phyloP scores from a whole-genome alignment of 2,113 vertebrate genomes.

The Marcusenius ussheri region DNA sequence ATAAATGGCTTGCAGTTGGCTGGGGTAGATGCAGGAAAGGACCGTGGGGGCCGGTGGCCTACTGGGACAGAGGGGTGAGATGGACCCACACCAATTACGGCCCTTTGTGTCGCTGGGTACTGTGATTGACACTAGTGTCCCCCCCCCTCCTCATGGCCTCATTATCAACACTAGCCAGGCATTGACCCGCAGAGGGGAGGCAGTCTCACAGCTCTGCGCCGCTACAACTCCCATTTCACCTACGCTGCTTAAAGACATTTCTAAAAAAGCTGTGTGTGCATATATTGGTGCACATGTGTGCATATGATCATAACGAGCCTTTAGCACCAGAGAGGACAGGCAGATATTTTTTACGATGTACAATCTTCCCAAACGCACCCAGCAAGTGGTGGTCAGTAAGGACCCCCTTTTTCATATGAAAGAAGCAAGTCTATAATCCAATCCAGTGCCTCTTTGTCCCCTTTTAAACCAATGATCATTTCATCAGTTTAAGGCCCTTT shows the following conservation, averaged over 20 bases:
- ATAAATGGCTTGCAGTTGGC: conserved; percentile 83
- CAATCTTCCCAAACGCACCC: conserved; percentile 73
- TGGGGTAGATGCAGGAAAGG: conserved; percentile 60
- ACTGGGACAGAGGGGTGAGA: conserved; percentile 74
- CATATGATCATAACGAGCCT: background rate
- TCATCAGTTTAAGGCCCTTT: conserved; percentile 65
- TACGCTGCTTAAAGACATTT: background rate
- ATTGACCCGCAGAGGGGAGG: conserved; percentile 71
- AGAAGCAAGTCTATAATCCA: conserved; percentile 75
- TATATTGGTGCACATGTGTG: background rate
- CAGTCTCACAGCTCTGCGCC: conserved; percentile 63
- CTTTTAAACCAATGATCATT: conserved; percentile 77
- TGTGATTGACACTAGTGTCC: conserved; percentile 80
- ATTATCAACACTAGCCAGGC: conserved; percentile 69
- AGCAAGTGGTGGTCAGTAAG: conserved; percentile 67
- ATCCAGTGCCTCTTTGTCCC: conserved; percentile 67
- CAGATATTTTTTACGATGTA: conserved; percentile 76
- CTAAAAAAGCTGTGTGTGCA: background rate
- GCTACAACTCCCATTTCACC: conserved; percentile 40
- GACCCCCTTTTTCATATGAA: conserved; percentile 58
- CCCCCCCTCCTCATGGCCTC: conserved; percentile 75
- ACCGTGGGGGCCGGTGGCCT: conserved; percentile 54
- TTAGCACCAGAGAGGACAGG: conserved; percentile 55
- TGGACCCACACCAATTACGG: conserved; percentile 80
- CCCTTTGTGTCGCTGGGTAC: conserved; percentile 64